phyloP scores from a whole-genome alignment of 2,113 vertebrate genomes.

The Orcinus orca region DNA sequence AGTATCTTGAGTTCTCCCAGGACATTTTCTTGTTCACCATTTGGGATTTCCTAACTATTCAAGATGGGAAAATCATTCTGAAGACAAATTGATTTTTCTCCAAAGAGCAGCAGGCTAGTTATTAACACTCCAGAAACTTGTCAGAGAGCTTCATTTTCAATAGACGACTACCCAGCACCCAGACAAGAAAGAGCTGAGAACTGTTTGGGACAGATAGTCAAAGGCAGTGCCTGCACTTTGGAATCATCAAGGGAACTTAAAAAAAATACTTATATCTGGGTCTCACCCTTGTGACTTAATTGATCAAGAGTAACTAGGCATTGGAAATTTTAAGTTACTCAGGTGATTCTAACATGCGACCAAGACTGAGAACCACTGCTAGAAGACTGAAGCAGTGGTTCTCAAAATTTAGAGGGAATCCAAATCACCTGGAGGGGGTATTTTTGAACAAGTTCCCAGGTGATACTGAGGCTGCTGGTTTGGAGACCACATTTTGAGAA shows the following conservation, averaged over 20 bases:
- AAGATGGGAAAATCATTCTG: conserved; percentile 2
- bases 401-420: neutral
- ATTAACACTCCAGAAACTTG: conserved; percentile 14
- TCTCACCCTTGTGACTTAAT: neutral
- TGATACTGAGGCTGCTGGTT: neutral
- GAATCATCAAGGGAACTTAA: neutral
- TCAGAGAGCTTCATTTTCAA: conserved; percentile 22
- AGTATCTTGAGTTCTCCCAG: neutral
- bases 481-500: neutral
- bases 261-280: neutral
- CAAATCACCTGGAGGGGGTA: neutral
- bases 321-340: neutral
- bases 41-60: conserved; percentile 32
- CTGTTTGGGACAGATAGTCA: neutral
- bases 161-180: neutral
- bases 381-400: neutral
- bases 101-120: neutral
- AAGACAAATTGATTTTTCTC: conserved; percentile 29
- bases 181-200: neutral
- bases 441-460: neutral
- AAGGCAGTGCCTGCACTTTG: neutral
- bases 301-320: neutral
- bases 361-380: neutral
- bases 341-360: neutral
- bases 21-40: conserved; percentile 6